phyloP scores from a whole-genome alignment of 2,888 invertebrate species.

The Aethes cnicana region DNA sequence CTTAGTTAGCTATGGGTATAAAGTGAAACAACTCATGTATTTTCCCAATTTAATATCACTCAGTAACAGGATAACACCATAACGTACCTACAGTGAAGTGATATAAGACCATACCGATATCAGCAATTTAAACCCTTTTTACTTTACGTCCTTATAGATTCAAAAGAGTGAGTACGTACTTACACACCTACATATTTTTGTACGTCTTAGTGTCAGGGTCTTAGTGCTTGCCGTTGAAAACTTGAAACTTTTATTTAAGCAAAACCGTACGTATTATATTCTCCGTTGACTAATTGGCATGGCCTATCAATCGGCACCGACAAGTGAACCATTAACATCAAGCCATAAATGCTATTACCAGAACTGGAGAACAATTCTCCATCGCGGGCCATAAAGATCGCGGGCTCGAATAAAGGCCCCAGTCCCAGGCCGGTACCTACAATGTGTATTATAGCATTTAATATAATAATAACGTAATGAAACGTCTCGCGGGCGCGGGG shows the following conservation, averaged over 20 bases:
- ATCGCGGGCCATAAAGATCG: slow-evolving; percentile 65
- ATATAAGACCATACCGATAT: too few relatives aligned
- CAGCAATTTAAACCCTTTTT: too few relatives aligned
- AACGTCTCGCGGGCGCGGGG: slow-evolving; percentile 67
- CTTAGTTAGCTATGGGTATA: too few relatives aligned
- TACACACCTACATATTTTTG: too few relatives aligned
- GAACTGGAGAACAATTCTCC: slow-evolving; percentile 57
- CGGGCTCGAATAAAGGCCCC: slow-evolving; percentile 62
- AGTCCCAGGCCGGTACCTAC: slow-evolving; percentile 72
- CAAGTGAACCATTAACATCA: slow-evolving; percentile 20
- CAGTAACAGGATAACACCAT: too few relatives aligned
- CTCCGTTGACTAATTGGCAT: slow-evolving; percentile 22
- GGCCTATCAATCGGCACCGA: slow-evolving; percentile 21
- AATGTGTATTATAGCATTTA: slow-evolving; percentile 82
- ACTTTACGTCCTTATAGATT: too few relatives aligned
- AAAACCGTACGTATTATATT: neutral
- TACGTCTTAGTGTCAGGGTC: too few relatives aligned
- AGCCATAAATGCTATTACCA: slow-evolving; percentile 12
- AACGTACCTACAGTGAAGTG: too few relatives aligned
- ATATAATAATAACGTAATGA: slow-evolving; percentile 83
- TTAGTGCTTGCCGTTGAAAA: too few relatives aligned
- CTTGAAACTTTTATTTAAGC: slow-evolving; percentile 1
- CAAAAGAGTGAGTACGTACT: too few relatives aligned
- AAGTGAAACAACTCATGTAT: too few relatives aligned
- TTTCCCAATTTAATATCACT: too few relatives aligned